phyloP scores from a whole-genome alignment of 2,113 vertebrate genomes.

The Sinocyclocheilus anophthalmus region DNA sequence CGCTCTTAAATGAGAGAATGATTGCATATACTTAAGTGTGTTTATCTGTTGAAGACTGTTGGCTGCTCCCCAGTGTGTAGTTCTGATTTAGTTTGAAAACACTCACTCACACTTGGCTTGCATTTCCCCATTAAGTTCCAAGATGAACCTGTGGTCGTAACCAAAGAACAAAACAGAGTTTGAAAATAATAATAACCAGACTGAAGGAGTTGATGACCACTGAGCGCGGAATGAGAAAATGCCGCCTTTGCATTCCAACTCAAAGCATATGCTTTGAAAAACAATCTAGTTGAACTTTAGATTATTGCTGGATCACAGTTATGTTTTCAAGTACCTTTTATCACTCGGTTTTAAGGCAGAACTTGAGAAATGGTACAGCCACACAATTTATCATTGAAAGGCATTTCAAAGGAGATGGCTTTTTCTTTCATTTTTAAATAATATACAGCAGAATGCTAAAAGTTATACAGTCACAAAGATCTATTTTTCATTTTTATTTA shows the following conservation, averaged over 20 bases:
- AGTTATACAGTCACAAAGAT: neutral
- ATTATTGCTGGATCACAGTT: constrained; percentile 5
- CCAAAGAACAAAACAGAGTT: neutral
- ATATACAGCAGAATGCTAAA: neutral
- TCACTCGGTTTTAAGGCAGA: neutral
- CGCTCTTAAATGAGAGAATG: constrained; percentile 8
- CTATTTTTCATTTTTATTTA: neutral
- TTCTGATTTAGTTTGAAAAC: constrained; percentile 31
- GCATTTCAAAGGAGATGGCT: constrained; percentile 5
- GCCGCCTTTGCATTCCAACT: neutral
- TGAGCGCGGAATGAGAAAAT: neutral
- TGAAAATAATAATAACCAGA: constrained; percentile 27
- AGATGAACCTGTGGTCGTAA: constrained; percentile 31
- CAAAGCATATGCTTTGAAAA: constrained; percentile 21
- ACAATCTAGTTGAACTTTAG: neutral
- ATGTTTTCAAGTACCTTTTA: constrained; percentile 14
- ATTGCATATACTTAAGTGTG: constrained; percentile 17
- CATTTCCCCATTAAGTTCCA: constrained; percentile 13
- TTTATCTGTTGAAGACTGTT: constrained; percentile 8
- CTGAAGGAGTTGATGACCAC: neutral
- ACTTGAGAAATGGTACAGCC: neutral
- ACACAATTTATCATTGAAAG: neutral
- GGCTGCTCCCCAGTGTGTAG: constrained; percentile 19
- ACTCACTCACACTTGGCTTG: constrained; percentile 9
- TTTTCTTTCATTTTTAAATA: constrained; percentile 1